Evolutionary conservation across 2,888 invertebrate genomes (phyloP), one percentile per base, ranked within the genome.

Genomic region (Dichetophora obliterata): DNA sequence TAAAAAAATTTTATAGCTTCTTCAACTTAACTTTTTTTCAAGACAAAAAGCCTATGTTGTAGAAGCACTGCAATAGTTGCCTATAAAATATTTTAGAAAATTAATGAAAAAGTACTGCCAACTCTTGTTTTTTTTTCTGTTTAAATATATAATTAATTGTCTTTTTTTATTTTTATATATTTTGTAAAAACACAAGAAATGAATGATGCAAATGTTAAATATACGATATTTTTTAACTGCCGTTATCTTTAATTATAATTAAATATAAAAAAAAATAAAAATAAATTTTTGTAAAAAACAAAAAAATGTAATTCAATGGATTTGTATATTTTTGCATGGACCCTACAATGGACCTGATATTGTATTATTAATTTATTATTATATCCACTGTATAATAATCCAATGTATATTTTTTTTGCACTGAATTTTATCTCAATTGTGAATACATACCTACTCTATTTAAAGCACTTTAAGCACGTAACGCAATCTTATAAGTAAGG

Each of bases 171-270:
- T 54, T 76, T 70, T 75, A 70, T 76, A 66, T 77, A 76, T 79
- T 77, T 76, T 75, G 74, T 68, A 65, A 50, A 78, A 79, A 66
- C 43, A 37, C 66, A 43, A 57, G 75, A 50, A 70, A 75, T 31
- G 52, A 69, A 79, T 72, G 61, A 78, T 81, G 80, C 80, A 81
- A 79, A 83, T 82, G 82, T 83, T 82, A 80, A 81, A 81, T 83
- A 78, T 79, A 70, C 43, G 43, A 43, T 75, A 73, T 75, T 70
- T 69, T 79, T 79, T 79, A 75, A 84, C 83, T 84, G 83, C 84
- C 83, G 81, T 83, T 84, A 83, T 83, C 83, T 81, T 82, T 84
- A 82, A 84, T 82, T 81, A 82, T 82, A 82, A 84, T 84, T 83
- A 81, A 66, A 82, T 82, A 83, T 82, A 83, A 84, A 83, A 82